Percentiles rank a stretch among this genome's conserved stretches.
These are phyloP conservation scores for Allygus modestus DNA, from an alignment of 2,888 invertebrate species.

Conservation along the genomic window DNA sequence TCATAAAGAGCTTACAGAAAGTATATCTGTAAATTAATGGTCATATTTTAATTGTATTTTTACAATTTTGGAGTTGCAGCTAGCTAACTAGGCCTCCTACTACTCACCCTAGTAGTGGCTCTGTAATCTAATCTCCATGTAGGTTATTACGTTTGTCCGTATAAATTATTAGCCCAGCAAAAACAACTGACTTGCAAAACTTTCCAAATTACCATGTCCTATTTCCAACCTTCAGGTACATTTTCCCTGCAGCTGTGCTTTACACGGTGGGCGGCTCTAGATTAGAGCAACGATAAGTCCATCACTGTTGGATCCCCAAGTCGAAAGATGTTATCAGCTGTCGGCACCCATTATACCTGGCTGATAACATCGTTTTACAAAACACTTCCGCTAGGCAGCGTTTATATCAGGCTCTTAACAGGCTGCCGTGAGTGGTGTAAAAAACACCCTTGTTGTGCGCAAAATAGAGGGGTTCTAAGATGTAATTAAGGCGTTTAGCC, in stretches of 20 bases:
- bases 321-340: conserved; percentile 2
- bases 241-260: not conserved
- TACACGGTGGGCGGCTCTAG: conserved; percentile 4
- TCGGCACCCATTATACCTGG: conserved; percentile 30
- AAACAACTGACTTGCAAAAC: no score
- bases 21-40: no score
- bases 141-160: no score
- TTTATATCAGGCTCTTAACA: conserved; percentile 1
- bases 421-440: not conserved
- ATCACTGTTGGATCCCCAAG: not conserved
- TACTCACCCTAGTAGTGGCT: no score
- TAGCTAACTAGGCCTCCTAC: no score
- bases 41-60: no score
- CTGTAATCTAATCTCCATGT: no score
- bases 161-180: no score
- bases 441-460: not conserved
- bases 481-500: not conserved
- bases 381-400: conserved; percentile 22
- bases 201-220: not conserved
- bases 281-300: not conserved
- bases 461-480: not conserved
- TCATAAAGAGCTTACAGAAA: no score
- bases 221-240: not conserved
- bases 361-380: conserved; percentile 3
- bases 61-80: no score